These are phyloP conservation scores for Trachelus tabidus DNA, from an alignment of 2,888 invertebrate species.

Conservation along the genomic window DNA sequence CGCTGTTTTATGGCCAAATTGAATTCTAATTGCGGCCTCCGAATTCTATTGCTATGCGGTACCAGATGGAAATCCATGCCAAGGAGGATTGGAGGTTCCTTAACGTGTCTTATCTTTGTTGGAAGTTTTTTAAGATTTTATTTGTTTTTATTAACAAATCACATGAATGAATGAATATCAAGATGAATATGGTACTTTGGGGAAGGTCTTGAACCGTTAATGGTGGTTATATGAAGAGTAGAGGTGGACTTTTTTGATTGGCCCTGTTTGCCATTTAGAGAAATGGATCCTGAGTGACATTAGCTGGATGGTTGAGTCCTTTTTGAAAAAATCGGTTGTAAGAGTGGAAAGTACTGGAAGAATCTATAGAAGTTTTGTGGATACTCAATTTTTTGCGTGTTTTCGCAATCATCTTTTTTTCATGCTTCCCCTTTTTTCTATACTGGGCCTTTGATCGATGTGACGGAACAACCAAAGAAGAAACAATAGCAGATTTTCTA, in stretches of 20 bases:
- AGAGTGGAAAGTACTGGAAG: not conserved
- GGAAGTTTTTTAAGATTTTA: not conserved
- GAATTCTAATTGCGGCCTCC: slow-evolving; percentile 12
- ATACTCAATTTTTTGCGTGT: not conserved
- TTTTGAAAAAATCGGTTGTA: not conserved
- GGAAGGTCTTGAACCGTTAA: not conserved
- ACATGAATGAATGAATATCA: not conserved
- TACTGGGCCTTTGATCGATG: not conserved
- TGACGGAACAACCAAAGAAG: not conserved
- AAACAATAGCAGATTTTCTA: not conserved
- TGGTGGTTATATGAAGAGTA: not conserved
- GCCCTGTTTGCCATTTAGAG: not conserved
- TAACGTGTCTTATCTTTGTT: not conserved
- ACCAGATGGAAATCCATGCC: not conserved
- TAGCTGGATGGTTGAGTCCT: not conserved
- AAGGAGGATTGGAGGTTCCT: not conserved
- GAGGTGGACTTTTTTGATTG: too few species aligned
- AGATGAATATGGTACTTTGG: not conserved
- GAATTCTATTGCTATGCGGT: not conserved
- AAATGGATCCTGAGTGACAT: not conserved
- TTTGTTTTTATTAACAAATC: not conserved
- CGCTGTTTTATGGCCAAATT: slow-evolving; percentile 45
- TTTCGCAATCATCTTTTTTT: not conserved
- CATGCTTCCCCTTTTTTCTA: not conserved
- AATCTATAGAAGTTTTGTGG: not conserved